Percentiles rank a stretch among this genome's conserved stretches.
Conservation (phyloP, 1,140 invertebrate species). For the Drosophila carrolli region DNA sequence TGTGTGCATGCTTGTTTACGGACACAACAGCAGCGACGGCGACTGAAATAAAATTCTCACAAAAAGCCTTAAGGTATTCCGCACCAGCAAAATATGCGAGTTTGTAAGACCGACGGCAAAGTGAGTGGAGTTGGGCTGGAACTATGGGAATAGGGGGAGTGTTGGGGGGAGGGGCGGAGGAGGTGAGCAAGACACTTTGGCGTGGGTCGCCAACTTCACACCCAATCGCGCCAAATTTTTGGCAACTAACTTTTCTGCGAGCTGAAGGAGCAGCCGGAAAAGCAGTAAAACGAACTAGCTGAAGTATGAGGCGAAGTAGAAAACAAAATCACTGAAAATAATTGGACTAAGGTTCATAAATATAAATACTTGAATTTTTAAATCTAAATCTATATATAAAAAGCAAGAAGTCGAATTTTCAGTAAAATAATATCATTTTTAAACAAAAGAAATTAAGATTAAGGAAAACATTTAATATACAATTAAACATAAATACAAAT, state of each 20-base stretch:
- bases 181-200: slow-evolving; percentile 12
- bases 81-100: slow-evolving; percentile 74
- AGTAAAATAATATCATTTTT: no score
- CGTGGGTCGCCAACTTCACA: slow-evolving; percentile 71
- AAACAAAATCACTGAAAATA: slow-evolving; percentile 2
- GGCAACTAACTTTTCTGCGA: slow-evolving; percentile 71
- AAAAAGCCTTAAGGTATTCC: slow-evolving; percentile 79
- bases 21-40: slow-evolving; percentile 64
- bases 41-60: slow-evolving; percentile 73
- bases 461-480: no score
- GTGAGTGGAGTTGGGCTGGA: slow-evolving; percentile 22
- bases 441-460: no score
- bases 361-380: no score
- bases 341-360: no score
- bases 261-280: slow-evolving; percentile 38
- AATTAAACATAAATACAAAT: no score
- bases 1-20: slow-evolving; percentile 57
- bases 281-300: slow-evolving; percentile 35
- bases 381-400: no score
- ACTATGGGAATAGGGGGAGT: slow-evolving; percentile 8
- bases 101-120: slow-evolving; percentile 45
- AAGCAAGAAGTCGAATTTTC: no score
- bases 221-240: slow-evolving; percentile 79
- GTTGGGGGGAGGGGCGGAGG: slow-evolving; percentile 1
- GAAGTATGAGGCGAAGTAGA: slow-evolving; percentile 14